phyloP scores from a whole-genome alignment of 2,113 vertebrate genomes.

The Passer montanus region DNA sequence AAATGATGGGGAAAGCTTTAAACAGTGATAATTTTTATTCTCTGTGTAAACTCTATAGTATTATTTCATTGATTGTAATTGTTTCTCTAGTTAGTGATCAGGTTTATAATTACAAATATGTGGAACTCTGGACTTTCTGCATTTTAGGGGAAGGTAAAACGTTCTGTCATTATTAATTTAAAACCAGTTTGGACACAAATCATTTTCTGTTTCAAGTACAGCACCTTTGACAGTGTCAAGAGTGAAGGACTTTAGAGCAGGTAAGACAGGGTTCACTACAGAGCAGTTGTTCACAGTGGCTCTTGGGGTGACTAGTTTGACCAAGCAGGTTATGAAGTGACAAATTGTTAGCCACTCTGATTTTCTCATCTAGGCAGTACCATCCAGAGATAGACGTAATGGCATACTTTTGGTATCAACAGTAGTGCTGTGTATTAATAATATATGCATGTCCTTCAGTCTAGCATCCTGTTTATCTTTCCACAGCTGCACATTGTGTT shows the following conservation, averaged over 20 bases:
- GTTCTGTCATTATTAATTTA: neutral
- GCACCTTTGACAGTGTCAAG: fast-evolving
- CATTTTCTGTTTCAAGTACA: neutral
- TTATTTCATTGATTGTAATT: neutral
- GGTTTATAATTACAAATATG: neutral
- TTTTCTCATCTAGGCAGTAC: neutral
- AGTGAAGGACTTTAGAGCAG: neutral
- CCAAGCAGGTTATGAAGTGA: neutral
- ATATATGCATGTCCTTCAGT: neutral
- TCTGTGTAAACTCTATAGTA: neutral
- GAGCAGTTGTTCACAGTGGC: neutral
- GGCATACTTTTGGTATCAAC: neutral
- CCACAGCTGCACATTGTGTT: neutral
- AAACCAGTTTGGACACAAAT: neutral
- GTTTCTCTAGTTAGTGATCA: neutral
- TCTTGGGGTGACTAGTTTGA: neutral
- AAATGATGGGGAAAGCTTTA: neutral
- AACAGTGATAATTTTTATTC: neutral
- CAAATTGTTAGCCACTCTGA: neutral
- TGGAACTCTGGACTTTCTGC: neutral
- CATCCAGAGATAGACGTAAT: neutral
- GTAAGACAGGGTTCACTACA: neutral
- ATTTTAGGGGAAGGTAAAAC: neutral
- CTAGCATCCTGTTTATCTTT: slow-evolving; percentile 42
- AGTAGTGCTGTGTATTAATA: neutral